Base-by-base conservation (phyloP, 2,113 vertebrate species). In the Etheostoma spectabile region DNA sequence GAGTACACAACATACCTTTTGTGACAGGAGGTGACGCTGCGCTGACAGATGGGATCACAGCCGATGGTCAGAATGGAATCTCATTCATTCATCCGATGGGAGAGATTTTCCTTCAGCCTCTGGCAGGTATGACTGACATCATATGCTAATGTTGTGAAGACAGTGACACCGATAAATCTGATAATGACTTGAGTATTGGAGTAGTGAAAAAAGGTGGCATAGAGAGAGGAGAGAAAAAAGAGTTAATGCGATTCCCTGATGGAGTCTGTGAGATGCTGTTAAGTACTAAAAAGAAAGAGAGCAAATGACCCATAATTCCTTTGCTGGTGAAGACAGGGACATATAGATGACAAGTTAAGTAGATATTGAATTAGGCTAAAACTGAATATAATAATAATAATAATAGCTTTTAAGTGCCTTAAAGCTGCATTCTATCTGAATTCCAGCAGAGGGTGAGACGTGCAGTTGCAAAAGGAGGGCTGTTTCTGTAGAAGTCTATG, bases 21-120 rank as follows among this genome's bases (percentile, higher is more conserved):
- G 14, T 77, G 27, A 60, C 85, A 98, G 97, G 97, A 15, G 97
- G 96, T 0, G 93, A 97, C 49, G 94, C 95, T 2, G 96, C 95
- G 11, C 90, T 89, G 57, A 91, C 24, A 7, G 96, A 99, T 88
- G 95, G 95, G 74, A 93, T 97, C 87, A 96, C 95, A 79, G 95
- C 95, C 49, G 95, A 96, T 71, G 97, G 97, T 30, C 95, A 96
- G 80, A 95, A 96, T 86, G 97, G 96, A 5, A 92, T 97, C 79
- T 99, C 97, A 2, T 98, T 98, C 85, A 92, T 97, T 76, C 95
- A 97, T 71, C 96, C 96, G 3, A 92, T 93, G 84, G 96, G 96
- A 76, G 97, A 99, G 82, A 95, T 98, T 82, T 99, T 96, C 91
- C 91, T 98, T 56, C 96, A 96, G 79, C 97, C 97, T 57, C 91